These are phyloP conservation scores for Brenthis hecate DNA, from an alignment of 2,888 invertebrate genomes.

Conservation along the genomic window DNA sequence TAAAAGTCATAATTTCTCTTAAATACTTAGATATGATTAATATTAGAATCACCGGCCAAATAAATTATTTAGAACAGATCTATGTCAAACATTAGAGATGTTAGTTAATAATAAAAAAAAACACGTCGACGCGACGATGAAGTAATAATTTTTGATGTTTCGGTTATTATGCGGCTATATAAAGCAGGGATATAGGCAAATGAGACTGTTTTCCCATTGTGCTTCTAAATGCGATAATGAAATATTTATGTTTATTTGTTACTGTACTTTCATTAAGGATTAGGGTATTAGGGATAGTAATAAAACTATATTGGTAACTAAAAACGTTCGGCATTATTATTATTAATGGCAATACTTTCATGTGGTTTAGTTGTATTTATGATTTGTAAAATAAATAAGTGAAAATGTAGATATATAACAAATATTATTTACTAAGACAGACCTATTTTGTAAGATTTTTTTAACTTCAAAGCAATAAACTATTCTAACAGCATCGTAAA, in stretches of 20 bases:
- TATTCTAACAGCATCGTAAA: too few species aligned
- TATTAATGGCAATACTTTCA: background rate
- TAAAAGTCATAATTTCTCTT: too few species aligned
- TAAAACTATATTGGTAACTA: constrained; percentile 23
- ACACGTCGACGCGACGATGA: constrained; percentile 62
- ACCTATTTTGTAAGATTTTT: too few species aligned
- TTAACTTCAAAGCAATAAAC: too few species aligned
- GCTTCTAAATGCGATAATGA: constrained; percentile 55
- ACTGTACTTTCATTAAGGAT: constrained; percentile 33
- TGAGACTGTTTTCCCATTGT: constrained; percentile 67
- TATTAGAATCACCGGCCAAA: too few species aligned
- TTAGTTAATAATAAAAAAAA: constrained; percentile 71
- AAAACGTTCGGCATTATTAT: constrained; percentile 1
- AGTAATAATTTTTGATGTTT: constrained; percentile 61
- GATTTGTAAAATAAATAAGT: background rate
- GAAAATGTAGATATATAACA: background rate
- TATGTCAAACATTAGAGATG: background rate
- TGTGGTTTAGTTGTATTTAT: background rate
- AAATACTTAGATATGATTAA: too few species aligned
- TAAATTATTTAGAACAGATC: background rate
- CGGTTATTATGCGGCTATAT: constrained; percentile 65
- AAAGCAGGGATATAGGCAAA: constrained; percentile 64
- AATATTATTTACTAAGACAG: too few species aligned
- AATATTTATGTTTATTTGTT: constrained; percentile 64
- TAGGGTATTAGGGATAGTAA: constrained; percentile 26